Percentiles rank a stretch among this genome's conserved stretches.
phyloP scores from a whole-genome alignment of 2,888 invertebrate genomes.

The Amblyjoppa fuscipennis region DNA sequence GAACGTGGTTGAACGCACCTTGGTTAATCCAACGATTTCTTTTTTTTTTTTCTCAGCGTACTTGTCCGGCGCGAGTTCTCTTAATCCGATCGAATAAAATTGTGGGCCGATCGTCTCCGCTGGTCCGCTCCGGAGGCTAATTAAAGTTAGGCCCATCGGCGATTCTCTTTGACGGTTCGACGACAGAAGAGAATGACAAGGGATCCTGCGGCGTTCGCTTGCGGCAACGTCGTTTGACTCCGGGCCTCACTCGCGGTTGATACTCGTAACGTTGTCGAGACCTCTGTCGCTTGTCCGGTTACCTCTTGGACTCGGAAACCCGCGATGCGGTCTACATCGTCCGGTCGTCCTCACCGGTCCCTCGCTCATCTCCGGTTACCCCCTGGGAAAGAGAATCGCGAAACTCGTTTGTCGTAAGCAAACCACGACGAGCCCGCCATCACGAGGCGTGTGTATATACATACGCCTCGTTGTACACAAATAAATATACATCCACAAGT shows the following conservation, averaged over 20 bases:
- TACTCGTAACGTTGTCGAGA: constrained; percentile 56
- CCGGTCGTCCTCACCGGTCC: constrained; percentile 26
- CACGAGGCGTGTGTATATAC: constrained; percentile 2
- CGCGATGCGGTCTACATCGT: constrained; percentile 67
- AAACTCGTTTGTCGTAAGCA: constrained; percentile 56
- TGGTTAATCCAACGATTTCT: too few relatives aligned
- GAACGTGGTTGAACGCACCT: too few relatives aligned
- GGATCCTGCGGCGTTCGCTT: constrained; percentile 58
- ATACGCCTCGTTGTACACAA: neutral
- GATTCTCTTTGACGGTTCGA: constrained; percentile 19
- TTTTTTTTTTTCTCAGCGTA: too few relatives aligned
- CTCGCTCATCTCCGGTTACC: constrained; percentile 62
- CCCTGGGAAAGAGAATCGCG: constrained; percentile 45
- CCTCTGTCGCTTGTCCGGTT: constrained; percentile 25
- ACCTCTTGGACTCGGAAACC: constrained; percentile 57
- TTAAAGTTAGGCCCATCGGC: constrained; percentile 35
- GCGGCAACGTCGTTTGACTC: constrained; percentile 66
- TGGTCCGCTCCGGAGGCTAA: neutral
- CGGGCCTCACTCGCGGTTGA: constrained; percentile 62
- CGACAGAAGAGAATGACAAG: constrained; percentile 24
- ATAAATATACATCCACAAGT: constrained; percentile 4
- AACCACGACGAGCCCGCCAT: constrained; percentile 28
- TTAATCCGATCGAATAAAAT: neutral
- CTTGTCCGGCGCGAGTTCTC: neutral
- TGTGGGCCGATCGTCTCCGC: neutral